Conservation (phyloP, 2,797 vertebrate species). For the Lithobates sylvaticus region DNA sequence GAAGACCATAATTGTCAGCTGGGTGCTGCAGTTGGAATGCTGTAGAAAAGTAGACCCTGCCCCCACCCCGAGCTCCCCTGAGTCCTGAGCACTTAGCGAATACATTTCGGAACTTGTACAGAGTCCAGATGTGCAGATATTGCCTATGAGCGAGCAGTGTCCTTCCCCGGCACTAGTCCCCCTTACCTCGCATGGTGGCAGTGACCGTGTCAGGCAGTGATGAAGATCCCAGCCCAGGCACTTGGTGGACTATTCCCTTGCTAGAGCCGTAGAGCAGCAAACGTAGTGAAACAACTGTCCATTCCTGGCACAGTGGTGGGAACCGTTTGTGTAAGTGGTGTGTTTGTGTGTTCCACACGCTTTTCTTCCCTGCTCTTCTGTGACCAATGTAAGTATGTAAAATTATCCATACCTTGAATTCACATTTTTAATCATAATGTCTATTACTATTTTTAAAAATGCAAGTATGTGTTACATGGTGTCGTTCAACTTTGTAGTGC, state of each 20-base stretch:
- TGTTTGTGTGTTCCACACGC: constrained; percentile 46
- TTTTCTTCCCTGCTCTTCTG: constrained; percentile 67
- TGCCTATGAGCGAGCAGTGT: not conserved
- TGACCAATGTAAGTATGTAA: not conserved
- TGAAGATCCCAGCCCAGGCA: constrained; percentile 85
- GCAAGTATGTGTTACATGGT: too few relatives aligned
- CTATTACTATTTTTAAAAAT: too few relatives aligned
- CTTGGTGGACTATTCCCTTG: constrained; percentile 80
- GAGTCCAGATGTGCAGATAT: not conserved
- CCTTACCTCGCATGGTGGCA: constrained; percentile 95
- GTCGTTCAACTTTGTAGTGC: too few relatives aligned
- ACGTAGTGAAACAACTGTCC: constrained; percentile 82
- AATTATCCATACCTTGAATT: too few relatives aligned
- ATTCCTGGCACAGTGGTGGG: constrained; percentile 62
- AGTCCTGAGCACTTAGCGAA: not conserved
- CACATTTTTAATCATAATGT: too few relatives aligned
- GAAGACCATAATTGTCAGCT: too few relatives aligned
- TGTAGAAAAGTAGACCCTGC: too few relatives aligned
- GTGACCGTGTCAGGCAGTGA: constrained; percentile 84
- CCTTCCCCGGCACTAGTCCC: not conserved
- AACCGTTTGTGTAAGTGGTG: too few relatives aligned
- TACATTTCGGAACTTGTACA: constrained; percentile 24
- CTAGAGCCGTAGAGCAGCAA: constrained; percentile 75
- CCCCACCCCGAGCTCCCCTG: too few relatives aligned
- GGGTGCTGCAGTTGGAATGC: too few relatives aligned